Base-by-base conservation (phyloP, 1,140 invertebrate genomes). In the Penaeus vannamei region DNA sequence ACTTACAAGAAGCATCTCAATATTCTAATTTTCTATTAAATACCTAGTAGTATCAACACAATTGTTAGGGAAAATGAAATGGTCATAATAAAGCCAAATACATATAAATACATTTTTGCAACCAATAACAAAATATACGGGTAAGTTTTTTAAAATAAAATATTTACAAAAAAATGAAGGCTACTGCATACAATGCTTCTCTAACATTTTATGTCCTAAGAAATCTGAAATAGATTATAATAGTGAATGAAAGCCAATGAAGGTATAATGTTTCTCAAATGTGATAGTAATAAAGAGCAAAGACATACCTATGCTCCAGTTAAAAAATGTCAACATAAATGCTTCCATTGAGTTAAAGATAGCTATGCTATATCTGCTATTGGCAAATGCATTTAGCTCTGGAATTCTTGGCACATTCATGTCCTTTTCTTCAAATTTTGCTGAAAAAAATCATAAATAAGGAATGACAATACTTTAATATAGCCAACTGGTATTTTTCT, bases 361-460 rank as follows among this genome's bases (percentile, higher is more conserved):
- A 17, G 10, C 5, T 36, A 80, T 62, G 29, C 46, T 77, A 80
- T 89, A 91, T 86, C 76, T 60, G 22, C 77, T 85, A 10, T 80
- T 46, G 59, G 66, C 87, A 66, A 86, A 84, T 12, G 76, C 66
- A 90, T 91, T 91, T 20, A 91, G 77, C 17, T 86, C 82, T n/a
- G 90, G 64, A n/a, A 86, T 79, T 83, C 87, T 82, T 53, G 90
- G 90, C 19, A 91, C 77, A 77, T 89, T 80, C 23, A 66, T 17
- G 26, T 91, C 90, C 26, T 79, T 90, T 20, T 91, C 90, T 86
- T 91, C 90, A 86, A 91, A 91, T 86, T 91, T 91, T 86, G 90
- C 90, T 91, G 66, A 10, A 84, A 82, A 53, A 82, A 90, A 26
- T 60, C 66, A 81, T 32, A 80, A 81, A 80, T 53, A 26, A 26